Conservation (phyloP, 2,888 invertebrate species). For the Epinotia bilunana region DNA sequence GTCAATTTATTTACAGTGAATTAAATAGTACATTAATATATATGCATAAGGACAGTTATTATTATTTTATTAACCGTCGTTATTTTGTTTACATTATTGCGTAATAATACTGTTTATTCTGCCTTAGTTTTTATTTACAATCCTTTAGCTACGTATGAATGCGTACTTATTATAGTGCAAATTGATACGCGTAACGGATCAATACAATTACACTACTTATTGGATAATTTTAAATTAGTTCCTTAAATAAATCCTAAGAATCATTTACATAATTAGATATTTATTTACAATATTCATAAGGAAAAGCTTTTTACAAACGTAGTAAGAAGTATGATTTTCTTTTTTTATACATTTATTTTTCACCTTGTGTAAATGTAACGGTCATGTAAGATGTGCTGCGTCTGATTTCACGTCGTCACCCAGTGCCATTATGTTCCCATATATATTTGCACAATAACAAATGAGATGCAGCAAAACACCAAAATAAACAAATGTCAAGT, state of each 20-base stretch:
- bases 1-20: conserved; percentile 17
- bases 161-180: background rate
- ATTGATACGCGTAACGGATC: background rate
- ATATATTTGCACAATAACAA: too few relatives aligned
- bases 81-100: background rate
- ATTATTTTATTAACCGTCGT: conserved; percentile 45
- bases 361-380: too few relatives aligned
- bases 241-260: background rate
- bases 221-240: background rate
- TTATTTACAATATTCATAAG: conserved; percentile 48
- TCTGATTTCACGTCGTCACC: too few relatives aligned
- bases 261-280: background rate
- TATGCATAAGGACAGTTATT: conserved; percentile 54
- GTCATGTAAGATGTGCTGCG: too few relatives aligned
- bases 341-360: background rate
- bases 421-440: too few relatives aligned
- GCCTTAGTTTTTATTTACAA: conserved; percentile 35
- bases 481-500: background rate
- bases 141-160: background rate
- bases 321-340: background rate
- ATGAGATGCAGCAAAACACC: too few relatives aligned
- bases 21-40: conserved; percentile 50
- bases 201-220: background rate
- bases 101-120: conserved; percentile 38
- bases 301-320: conserved; percentile 43